Base-by-base conservation (phyloP, 2,888 invertebrate species). In the Glaucopsyche alexis region DNA sequence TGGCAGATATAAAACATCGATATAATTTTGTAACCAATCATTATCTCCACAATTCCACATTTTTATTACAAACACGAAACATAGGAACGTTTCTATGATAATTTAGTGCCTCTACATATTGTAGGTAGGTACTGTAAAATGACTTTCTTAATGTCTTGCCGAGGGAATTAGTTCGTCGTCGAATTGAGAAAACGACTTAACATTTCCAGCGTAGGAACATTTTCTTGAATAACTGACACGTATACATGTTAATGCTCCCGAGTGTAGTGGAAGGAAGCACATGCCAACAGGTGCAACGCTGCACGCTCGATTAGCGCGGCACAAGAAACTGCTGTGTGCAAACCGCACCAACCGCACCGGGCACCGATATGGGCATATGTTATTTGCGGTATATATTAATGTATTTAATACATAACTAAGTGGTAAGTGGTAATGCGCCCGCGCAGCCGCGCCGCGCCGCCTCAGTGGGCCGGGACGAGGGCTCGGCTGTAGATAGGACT, bases 401-500 rank as follows among this genome's bases (percentile, higher is more conserved):
- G 29, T 13, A 60, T 60, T 60, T 60, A 29, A 60, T 60, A 60
- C 60, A 29, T 60, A 60, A 60, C 1, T 60, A 60, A 60, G 7
- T 42, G 2, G 29, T 60, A 60, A 60, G 7, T 42, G 2, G 29
- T 29, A 29, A 29, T 29, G 29, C 29, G 29, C 29, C 29, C 29
- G 29, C 29, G 29, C 29, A 1, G 29, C 29, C 29, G 29, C n/a
- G n/a, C n/a, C 40, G 40, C 42, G 42, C 8, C 7, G 60, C 29
- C 19, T 29, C 29, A 13, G 19, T 29, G 19, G 29, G 14, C 29
- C 60, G 60, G 29, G 29, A 29, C 60, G 60, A 60, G 60, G 60
- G 60, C 60, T 60, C 55, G 55, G 19, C 60, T 38, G 5, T 60
- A 29, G 29, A 2, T 29, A n/a, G 29, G 2, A 4, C 29, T 29